phyloP scores from a whole-genome alignment of 1,140 invertebrate genomes.

The Neodiprion fabricii region DNA sequence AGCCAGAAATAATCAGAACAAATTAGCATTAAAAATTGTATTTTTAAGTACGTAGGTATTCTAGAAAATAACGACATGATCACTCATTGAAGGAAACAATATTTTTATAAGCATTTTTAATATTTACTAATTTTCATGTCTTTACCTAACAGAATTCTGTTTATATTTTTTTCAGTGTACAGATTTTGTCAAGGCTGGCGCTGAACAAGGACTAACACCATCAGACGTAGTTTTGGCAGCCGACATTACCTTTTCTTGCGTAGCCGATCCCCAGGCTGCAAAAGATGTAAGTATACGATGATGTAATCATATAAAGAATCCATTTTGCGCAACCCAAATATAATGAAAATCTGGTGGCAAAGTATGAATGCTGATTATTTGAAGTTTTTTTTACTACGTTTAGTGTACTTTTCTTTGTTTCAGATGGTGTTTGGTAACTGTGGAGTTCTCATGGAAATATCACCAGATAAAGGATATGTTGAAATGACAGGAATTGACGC shows the following conservation, averaged over 20 bases:
- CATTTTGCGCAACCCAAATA: not conserved
- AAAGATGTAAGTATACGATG: constrained; percentile 78
- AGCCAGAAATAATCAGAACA: too few species aligned
- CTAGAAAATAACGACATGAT: too few species aligned
- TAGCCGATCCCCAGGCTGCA: constrained; percentile 89
- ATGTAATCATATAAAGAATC: not conserved
- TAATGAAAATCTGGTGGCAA: constrained; percentile 11
- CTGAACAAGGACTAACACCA: constrained; percentile 77
- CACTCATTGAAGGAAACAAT: too few species aligned
- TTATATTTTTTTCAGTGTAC: constrained; percentile 65
- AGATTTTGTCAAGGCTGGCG: constrained; percentile 76
- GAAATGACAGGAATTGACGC: constrained; percentile 97
- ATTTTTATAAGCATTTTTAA: too few species aligned
- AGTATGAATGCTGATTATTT: too few species aligned
- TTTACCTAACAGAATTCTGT: not conserved
- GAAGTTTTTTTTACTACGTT: too few species aligned
- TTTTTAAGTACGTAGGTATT: too few species aligned
- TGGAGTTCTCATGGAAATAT: constrained; percentile 86
- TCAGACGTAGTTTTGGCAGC: constrained; percentile 90
- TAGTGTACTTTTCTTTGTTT: constrained; percentile 36
- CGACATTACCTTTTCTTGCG: constrained; percentile 95
- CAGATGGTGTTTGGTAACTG: constrained; percentile 96
- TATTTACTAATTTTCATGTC: too few species aligned
- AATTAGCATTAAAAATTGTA: too few species aligned
- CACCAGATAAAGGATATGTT: constrained; percentile 86